Evolutionary conservation across 35 echinoderm and acorn worm genomes (phyloP), one percentile per base, ranked within the genome.

Genomic region (Apostichopus parvimensis): DNA sequence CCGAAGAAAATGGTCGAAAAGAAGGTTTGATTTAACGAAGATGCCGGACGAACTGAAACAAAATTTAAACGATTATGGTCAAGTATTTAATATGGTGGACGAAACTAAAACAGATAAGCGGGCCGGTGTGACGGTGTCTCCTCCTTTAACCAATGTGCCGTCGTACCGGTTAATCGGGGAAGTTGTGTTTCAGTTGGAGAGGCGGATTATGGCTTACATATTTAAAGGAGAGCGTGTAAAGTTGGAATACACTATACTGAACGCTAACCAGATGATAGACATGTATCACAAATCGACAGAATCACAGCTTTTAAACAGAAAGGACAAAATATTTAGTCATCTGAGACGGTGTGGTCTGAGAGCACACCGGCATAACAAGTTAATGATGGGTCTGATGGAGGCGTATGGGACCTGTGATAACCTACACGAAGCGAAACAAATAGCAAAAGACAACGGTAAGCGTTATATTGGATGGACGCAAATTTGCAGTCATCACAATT

Each of bases 161-260:
- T 88, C 61, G 14, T 14, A 24, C 11, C 86, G 60, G 12, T 64
- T 98, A 18, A 82, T 98, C 9, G 96, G 96, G 1, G 96, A 98
- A 73, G 59, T 98, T 54, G 92, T 94, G 25, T 98, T 98, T 87
- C 94, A 95, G 78, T 8, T 95, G 28, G 96, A 98, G 54, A 88
- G 96, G 13, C 53, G 90, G 7, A 89, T 98, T 20, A 61, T 98
- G 13, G 94, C 96, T 22, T 92, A 56, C 14, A 90, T 98, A 9
- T 98, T 95, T 59, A 92, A 91, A 58, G 77, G 87, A n/a, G 90
- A 92, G n/a, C 54, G 55, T 22, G 55, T 91, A 25, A 53, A 26
- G 17, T 60, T 86, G 53, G 89, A 72, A 18, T 92, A 92, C n/a
- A 91, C 18, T 89, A 54, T 93, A 22, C 60, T 10, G 1, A 93